phyloP scores from a whole-genome alignment of 2,113 vertebrate genomes.

The Fregata magnificens region DNA sequence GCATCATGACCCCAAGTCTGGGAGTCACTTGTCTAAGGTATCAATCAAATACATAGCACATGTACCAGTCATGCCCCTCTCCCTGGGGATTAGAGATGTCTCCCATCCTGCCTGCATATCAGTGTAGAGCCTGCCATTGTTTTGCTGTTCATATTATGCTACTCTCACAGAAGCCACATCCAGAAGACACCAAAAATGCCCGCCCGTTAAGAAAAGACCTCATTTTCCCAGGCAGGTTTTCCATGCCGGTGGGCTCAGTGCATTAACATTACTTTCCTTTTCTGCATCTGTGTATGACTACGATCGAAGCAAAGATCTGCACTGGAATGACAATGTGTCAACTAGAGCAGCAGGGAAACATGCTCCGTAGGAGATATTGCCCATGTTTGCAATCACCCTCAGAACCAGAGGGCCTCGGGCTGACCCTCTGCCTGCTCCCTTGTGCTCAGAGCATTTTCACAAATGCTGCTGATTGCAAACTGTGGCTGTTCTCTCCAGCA shows the following conservation, averaged over 20 bases:
- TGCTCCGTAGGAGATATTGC: background rate
- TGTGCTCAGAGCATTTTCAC: background rate
- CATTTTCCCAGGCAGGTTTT: background rate
- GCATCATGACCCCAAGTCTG: background rate
- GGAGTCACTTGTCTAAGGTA: background rate
- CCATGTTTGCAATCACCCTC: background rate
- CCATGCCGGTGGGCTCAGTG: background rate
- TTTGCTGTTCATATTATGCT: background rate
- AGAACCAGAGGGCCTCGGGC: background rate
- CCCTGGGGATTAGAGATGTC: background rate
- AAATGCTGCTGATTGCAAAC: background rate
- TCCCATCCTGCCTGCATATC: background rate
- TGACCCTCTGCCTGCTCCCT: background rate
- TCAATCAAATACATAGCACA: background rate
- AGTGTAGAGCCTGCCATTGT: background rate
- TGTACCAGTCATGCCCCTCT: background rate
- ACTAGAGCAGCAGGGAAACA: background rate
- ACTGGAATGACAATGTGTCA: background rate
- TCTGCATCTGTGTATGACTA: background rate
- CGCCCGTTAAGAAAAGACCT: background rate
- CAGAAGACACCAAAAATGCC: background rate
- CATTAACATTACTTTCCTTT: background rate
- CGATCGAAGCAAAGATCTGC: background rate
- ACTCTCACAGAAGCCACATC: background rate
- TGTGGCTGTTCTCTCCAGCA: background rate